A percentile compares a stretch with the other conserved stretches of the same genome.
phyloP scores from a whole-genome alignment of 2,888 invertebrate species.

The Tupiocoris notatus region DNA sequence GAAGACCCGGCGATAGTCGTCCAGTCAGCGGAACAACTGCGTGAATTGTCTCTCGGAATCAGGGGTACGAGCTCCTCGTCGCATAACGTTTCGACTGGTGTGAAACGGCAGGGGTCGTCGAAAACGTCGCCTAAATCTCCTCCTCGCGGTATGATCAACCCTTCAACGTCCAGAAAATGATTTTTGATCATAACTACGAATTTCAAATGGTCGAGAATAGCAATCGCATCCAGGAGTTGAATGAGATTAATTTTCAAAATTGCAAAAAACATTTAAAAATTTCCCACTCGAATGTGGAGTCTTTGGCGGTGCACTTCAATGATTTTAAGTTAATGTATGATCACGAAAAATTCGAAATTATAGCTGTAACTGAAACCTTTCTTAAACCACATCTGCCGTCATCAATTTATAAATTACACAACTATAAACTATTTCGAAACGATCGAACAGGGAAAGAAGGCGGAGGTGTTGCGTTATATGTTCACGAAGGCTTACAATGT shows the following conservation, averaged over 20 bases:
- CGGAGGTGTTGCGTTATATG: conserved; percentile 15
- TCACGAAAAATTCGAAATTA: neutral
- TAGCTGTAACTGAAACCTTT: conserved; percentile 4
- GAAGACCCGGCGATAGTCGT: neutral
- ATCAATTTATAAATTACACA: neutral
- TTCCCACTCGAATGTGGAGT: conserved; percentile 10
- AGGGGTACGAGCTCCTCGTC: too few species aligned
- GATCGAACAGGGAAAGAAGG: conserved; percentile 15
- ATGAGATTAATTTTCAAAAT: neutral
- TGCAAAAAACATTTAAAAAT: conserved; percentile 5
- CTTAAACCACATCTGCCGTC: conserved; percentile 13
- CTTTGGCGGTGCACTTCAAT: neutral
- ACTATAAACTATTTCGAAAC: conserved; percentile 21
- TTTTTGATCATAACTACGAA: too few species aligned
- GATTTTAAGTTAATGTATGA: neutral
- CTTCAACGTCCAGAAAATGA: too few species aligned
- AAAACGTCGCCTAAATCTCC: neutral
- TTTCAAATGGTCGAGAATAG: too few species aligned
- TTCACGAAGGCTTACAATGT: conserved; percentile 12
- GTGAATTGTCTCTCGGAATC: neutral
- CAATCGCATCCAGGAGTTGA: too few species aligned
- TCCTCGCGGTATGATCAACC: too few species aligned
- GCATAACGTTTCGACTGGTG: too few species aligned
- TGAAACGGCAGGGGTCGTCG: too few species aligned
- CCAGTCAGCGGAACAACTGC: neutral